Conservation (phyloP, 2,113 vertebrate genomes). For the Eolophus roseicapilla region DNA sequence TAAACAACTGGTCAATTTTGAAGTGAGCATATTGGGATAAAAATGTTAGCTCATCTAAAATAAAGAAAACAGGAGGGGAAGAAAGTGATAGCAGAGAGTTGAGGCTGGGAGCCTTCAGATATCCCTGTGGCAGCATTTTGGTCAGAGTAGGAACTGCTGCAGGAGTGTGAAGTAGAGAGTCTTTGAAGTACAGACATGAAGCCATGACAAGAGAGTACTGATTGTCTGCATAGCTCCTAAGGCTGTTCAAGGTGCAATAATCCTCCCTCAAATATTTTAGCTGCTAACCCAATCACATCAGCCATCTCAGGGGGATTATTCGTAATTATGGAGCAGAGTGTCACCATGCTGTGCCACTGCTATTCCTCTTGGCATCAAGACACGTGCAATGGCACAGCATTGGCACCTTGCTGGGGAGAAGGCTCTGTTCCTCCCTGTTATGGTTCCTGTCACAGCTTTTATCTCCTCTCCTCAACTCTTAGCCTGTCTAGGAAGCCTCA, state of each 20-base stretch:
- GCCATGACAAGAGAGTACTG: background rate
- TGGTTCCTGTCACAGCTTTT: background rate
- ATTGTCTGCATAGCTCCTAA: background rate
- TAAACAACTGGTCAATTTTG: background rate
- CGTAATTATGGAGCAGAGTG: constrained; percentile 1
- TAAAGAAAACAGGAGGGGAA: background rate
- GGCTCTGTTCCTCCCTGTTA: accelerated
- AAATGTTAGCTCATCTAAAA: background rate
- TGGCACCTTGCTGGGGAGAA: background rate
- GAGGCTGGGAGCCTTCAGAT: background rate
- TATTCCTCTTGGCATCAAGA: background rate
- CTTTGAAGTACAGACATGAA: background rate
- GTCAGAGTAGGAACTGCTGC: background rate
- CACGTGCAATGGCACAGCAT: accelerated
- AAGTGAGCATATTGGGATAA: background rate
- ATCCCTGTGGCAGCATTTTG: background rate
- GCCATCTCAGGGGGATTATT: background rate
- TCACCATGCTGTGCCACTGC: background rate
- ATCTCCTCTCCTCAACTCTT: background rate
- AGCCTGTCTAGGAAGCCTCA: background rate
- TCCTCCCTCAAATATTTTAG: background rate
- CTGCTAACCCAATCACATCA: background rate
- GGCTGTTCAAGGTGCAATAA: background rate
- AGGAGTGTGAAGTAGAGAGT: background rate
- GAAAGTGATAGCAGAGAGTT: background rate